Conservation (phyloP, 1,140 invertebrate species). For the Bilobella aurantiaca region DNA sequence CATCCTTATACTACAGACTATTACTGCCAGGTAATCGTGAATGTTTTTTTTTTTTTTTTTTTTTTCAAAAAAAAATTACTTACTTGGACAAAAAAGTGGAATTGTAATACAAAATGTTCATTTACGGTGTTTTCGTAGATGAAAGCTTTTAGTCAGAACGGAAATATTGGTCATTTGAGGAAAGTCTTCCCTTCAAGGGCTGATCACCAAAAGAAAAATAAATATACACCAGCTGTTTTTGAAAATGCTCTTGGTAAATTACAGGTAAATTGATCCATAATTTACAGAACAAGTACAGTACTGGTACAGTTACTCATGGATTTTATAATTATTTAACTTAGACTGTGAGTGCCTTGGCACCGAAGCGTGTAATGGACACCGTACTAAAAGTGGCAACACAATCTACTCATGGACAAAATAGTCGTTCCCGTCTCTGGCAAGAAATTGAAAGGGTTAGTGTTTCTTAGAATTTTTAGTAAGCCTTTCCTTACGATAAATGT, state of each 20-base stretch:
- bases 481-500: neutral
- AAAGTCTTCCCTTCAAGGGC: slow-evolving; percentile 37
- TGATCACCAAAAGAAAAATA: slow-evolving; percentile 42
- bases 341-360: slow-evolving; percentile 31
- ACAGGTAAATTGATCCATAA: slow-evolving; percentile 41
- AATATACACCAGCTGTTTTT: slow-evolving; percentile 70
- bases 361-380: slow-evolving; percentile 29
- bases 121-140: no score
- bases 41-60: no score
- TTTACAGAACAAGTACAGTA: neutral
- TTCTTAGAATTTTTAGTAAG: slow-evolving; percentile 16
- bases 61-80: no score
- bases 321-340: slow-evolving; percentile 6
- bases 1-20: slow-evolving; percentile 77
- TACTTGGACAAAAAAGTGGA: no score
- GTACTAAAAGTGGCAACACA: no score
- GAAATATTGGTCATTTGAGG: slow-evolving; percentile 35
- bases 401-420: no score
- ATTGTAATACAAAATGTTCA: no score
- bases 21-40: slow-evolving; percentile 68
- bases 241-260: slow-evolving; percentile 84
- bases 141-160: neutral
- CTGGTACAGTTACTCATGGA: neutral
- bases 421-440: no score
- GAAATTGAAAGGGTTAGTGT: slow-evolving; percentile 46